phyloP scores from a whole-genome alignment of 2,113 vertebrate species.

The Ophthalmolycus amberensis region DNA sequence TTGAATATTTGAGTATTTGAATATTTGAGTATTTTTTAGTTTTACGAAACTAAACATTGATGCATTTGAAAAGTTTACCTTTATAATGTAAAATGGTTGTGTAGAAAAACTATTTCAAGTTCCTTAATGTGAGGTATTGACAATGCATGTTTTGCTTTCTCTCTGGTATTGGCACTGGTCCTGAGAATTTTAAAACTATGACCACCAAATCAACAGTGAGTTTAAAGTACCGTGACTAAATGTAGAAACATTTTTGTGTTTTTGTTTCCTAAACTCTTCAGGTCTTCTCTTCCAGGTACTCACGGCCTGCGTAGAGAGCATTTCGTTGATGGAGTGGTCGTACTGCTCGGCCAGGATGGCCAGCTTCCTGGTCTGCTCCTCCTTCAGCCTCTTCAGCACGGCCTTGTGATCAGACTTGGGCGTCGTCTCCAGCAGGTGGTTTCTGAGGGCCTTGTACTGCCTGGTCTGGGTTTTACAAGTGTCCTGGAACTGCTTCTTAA shows the following conservation, averaged over 20 bases:
- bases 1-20: background rate
- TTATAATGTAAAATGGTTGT: background rate
- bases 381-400: slow-evolving; percentile 98
- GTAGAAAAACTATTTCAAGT: background rate
- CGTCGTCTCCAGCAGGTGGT: slow-evolving; percentile 96
- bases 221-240: background rate
- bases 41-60: background rate
- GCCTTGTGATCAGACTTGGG: slow-evolving; percentile 99
- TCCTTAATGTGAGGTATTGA: background rate
- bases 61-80: background rate
- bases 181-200: background rate
- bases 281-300: slow-evolving; percentile 73
- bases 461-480: slow-evolving; percentile 98
- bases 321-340: slow-evolving; percentile 99
- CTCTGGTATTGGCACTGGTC: background rate
- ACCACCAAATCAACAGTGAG: background rate
- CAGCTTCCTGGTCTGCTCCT: slow-evolving; percentile 98
- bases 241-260: background rate
- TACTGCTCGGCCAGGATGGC: slow-evolving; percentile 99
- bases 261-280: background rate
- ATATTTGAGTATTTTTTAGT: too few relatives aligned
- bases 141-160: background rate
- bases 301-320: slow-evolving; percentile 99
- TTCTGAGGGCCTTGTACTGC: slow-evolving; percentile 98
- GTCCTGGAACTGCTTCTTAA: slow-evolving; percentile 96